These are phyloP conservation scores for Drosophila kikkawai DNA, from an alignment of 1,140 invertebrate species.

Conservation along the genomic window DNA sequence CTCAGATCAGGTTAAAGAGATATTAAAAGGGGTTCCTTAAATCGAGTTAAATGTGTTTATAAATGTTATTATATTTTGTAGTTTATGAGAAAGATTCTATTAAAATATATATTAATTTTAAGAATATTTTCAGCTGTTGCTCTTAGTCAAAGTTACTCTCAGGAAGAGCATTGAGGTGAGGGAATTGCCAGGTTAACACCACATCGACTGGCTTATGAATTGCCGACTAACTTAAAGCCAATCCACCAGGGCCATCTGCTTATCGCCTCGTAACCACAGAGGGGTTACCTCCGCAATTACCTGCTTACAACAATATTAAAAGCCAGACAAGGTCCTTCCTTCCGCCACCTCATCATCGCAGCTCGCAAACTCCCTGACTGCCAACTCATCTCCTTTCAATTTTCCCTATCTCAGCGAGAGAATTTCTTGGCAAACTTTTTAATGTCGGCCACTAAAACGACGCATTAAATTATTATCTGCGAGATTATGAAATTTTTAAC, in stretches of 20 bases:
- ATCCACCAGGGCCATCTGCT: slow-evolving; percentile 47
- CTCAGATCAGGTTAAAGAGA: slow-evolving; percentile 7
- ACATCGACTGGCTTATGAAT: slow-evolving; percentile 57
- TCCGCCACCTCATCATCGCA: background rate
- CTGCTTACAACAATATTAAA: slow-evolving; percentile 77
- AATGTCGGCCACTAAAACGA: slow-evolving; percentile 73
- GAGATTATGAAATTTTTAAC: slow-evolving; percentile 83
- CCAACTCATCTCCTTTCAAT: slow-evolving; percentile 16
- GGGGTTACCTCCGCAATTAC: slow-evolving; percentile 57
- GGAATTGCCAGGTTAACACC: background rate
- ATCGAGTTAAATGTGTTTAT: background rate
- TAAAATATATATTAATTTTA: background rate
- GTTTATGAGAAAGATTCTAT: background rate
- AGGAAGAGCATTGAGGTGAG: slow-evolving; percentile 12
- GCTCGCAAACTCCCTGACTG: background rate
- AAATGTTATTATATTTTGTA: background rate
- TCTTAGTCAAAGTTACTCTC: too few relatives aligned
- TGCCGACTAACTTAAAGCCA: slow-evolving; percentile 34
- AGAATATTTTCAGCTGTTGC: background rate
- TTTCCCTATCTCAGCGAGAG: slow-evolving; percentile 23
- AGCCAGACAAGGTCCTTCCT: slow-evolving; percentile 39
- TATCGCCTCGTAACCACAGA: slow-evolving; percentile 41
- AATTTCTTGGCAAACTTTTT: slow-evolving; percentile 79
- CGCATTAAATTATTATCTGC: slow-evolving; percentile 82
- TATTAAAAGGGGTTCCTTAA: slow-evolving; percentile 2